phyloP scores from a whole-genome alignment of 1,140 invertebrate genomes.

The Eumaeus atala region DNA sequence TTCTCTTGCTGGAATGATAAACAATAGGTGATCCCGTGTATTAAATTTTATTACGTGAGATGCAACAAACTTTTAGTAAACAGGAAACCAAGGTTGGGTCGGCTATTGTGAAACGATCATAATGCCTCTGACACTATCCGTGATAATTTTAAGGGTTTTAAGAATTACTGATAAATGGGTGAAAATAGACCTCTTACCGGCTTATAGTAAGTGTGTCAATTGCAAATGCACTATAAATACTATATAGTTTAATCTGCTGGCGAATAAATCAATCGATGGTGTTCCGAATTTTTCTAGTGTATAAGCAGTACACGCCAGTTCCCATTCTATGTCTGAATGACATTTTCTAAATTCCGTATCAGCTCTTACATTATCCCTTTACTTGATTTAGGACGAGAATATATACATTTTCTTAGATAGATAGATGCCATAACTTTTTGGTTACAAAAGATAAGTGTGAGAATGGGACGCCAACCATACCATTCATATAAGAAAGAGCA shows the following conservation, averaged over 20 bases:
- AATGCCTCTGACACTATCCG: conserved; percentile 26
- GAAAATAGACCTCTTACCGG: conserved; percentile 18
- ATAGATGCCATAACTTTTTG: conserved; percentile 9
- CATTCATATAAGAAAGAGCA: conserved; percentile 12
- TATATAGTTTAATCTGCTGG: conserved; percentile 18
- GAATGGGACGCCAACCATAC: conserved; percentile 7
- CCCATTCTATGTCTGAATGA: conserved; percentile 10
- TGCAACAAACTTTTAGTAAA: conserved; percentile 20
- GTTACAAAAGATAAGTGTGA: background rate
- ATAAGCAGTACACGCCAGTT: background rate
- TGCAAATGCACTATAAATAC: conserved; percentile 12
- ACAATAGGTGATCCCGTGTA: conserved; percentile 13
- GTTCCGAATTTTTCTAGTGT: conserved; percentile 8
- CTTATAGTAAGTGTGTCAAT: conserved; percentile 21
- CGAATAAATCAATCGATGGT: conserved; percentile 19
- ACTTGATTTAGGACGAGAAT: background rate
- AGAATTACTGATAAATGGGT: conserved; percentile 26
- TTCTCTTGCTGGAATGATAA: conserved; percentile 18
- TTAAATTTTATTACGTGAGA: conserved; percentile 16
- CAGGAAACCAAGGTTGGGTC: conserved; percentile 32
- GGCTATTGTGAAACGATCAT: conserved; percentile 31
- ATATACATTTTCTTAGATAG: background rate
- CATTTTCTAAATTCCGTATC: conserved; percentile 7
- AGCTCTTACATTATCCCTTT: conserved; percentile 5
- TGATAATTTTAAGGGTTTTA: conserved; percentile 23